Evolutionary conservation across 2,797 vertebrate species (phyloP).

Genomic region (Propithecus perrieri): DNA sequence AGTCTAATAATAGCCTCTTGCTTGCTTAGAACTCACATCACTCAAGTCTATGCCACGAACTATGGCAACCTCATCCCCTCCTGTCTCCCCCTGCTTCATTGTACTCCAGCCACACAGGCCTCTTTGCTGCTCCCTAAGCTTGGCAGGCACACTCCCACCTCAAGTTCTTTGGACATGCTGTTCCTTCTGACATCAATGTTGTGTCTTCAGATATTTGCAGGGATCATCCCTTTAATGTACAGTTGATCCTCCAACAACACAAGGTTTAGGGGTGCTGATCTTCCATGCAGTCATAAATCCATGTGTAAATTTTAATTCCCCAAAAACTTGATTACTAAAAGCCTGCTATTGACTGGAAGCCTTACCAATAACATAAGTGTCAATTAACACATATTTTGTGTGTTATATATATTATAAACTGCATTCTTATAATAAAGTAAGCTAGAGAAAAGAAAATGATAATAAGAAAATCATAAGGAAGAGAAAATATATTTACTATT

Average conservation of each 20-base stretch:
- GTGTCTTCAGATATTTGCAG: background rate
- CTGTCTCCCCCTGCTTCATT: background rate
- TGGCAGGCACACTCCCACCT: background rate
- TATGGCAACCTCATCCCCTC: background rate
- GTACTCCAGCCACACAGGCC: background rate
- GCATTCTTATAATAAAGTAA: too few species aligned
- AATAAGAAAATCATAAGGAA: background rate
- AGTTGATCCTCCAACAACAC: background rate
- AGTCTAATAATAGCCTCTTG: background rate
- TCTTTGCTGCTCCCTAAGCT: background rate
- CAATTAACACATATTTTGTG: background rate
- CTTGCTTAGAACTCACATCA: background rate
- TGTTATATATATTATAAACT: background rate
- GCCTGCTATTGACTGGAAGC: background rate
- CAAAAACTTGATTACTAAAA: background rate
- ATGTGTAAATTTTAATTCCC: background rate
- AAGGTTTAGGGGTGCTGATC: background rate
- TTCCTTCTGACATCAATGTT: background rate
- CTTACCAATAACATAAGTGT: background rate
- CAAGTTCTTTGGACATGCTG: background rate
- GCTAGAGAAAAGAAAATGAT: too few species aligned
- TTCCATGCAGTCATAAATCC: background rate
- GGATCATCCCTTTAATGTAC: background rate
- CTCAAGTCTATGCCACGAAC: background rate
- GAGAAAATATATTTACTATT: background rate